A percentile compares a stretch with the other conserved stretches of the same genome.
These are phyloP conservation scores for Notodonta dromedarius DNA, from an alignment of 2,888 invertebrate species.

Conservation along the genomic window DNA sequence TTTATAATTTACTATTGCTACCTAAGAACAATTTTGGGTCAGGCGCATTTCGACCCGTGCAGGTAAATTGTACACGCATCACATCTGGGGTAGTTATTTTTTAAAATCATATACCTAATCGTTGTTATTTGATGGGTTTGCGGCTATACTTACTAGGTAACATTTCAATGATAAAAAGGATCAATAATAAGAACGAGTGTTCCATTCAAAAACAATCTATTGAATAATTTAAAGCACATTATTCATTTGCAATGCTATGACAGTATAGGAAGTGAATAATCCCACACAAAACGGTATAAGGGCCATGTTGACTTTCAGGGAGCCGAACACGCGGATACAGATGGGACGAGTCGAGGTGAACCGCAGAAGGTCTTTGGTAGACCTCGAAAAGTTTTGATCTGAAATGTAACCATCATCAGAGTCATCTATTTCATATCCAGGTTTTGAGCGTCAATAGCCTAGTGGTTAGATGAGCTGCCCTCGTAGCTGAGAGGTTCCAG, in stretches of 20 bases:
- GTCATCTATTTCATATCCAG: no score
- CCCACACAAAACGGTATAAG: conserved; percentile 52
- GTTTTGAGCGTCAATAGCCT: no score
- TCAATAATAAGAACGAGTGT: no score
- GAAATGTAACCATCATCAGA: conserved; percentile 10
- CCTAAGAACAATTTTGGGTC: no score
- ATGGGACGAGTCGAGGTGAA: conserved; percentile 46
- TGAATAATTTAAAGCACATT: conserved; percentile 42
- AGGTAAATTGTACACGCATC: no score
- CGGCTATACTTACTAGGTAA: no score
- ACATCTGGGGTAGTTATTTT: no score
- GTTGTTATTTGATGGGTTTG: neutral
- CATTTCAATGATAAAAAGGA: no score
- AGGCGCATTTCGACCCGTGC: neutral
- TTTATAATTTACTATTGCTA: no score
- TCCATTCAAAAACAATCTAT: neutral
- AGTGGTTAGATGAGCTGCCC: no score
- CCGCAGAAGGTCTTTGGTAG: conserved; percentile 49
- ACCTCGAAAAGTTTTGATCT: conserved; percentile 44
- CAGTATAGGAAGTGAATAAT: conserved; percentile 57
- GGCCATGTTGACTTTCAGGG: conserved; percentile 51
- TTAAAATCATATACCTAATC: neutral
- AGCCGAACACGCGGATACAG: conserved; percentile 45
- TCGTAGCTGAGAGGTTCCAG: no score
- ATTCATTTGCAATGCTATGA: conserved; percentile 59